Evolutionary conservation across 2,797 vertebrate species (phyloP).

Genomic region (Myoxocephalus aenaeus): DNA sequence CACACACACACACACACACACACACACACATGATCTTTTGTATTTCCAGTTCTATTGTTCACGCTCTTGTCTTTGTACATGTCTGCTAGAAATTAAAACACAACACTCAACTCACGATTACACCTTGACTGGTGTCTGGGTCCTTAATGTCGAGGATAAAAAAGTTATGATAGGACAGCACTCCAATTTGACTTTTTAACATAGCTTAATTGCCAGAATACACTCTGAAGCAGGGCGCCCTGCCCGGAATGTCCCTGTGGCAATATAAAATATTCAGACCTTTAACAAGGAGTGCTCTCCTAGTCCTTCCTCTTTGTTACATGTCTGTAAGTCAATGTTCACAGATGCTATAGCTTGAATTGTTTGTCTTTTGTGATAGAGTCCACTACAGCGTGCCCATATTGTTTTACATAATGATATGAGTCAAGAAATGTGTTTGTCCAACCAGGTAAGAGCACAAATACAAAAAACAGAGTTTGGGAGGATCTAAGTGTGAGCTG

Average conservation of each 20-base stretch:
- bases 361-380: neutral
- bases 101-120: neutral
- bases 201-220: neutral
- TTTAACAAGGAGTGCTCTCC: neutral
- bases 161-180: neutral
- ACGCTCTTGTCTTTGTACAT: neutral
- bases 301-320: neutral
- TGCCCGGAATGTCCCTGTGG: neutral
- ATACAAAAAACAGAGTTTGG: neutral
- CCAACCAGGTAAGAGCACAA: neutral
- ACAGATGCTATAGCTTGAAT: neutral
- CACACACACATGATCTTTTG: neutral
- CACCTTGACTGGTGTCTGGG: neutral
- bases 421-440: neutral
- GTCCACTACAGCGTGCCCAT: neutral
- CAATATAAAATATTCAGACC: neutral
- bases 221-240: neutral
- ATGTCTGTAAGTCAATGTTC: no score
- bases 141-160: neutral
- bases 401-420: neutral
- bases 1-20: neutral
- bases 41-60: neutral
- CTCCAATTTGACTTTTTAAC: conserved; percentile 7
- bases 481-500: neutral
- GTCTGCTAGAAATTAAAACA: neutral